These are phyloP conservation scores for Synanthedon formicaeformis DNA, from an alignment of 2,888 invertebrate genomes.

Conservation along the genomic window DNA sequence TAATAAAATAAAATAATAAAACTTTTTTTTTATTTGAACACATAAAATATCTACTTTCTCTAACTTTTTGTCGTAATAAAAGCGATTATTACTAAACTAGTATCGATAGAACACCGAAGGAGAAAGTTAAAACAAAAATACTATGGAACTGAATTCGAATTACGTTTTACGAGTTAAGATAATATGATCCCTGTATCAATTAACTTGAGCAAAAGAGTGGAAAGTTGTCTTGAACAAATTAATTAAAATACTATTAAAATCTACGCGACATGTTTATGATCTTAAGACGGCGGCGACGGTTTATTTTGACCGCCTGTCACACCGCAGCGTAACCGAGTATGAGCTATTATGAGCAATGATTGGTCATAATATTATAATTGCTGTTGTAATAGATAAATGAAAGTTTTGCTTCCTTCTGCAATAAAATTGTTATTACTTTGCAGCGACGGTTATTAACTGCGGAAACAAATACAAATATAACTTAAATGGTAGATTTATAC, in stretches of 20 bases:
- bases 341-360: neutral
- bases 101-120: too few species aligned
- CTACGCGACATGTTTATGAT: slow-evolving; percentile 13
- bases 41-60: too few species aligned
- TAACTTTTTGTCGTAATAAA: too few species aligned
- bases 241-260: slow-evolving; percentile 28
- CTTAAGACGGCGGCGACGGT: neutral
- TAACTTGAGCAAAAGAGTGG: slow-evolving; percentile 11
- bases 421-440: neutral
- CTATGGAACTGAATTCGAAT: too few species aligned
- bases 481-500: too few species aligned
- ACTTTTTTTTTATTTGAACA: too few species aligned
- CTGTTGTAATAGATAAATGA: neutral
- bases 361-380: neutral
- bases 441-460: too few species aligned
- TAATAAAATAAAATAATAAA: too few species aligned
- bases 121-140: too few species aligned
- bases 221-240: slow-evolving; percentile 26
- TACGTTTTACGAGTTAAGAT: neutral
- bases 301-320: slow-evolving; percentile 4
- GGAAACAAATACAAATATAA: too few species aligned
- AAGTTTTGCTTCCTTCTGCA: neutral
- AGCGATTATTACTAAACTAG: too few species aligned
- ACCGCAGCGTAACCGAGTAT: slow-evolving; percentile 3
- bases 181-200: slow-evolving; percentile 1